Evolutionary conservation across 2,113 vertebrate genomes (phyloP), one percentile per base, ranked within the genome.

Genomic region (Oostethus manadensis): DNA sequence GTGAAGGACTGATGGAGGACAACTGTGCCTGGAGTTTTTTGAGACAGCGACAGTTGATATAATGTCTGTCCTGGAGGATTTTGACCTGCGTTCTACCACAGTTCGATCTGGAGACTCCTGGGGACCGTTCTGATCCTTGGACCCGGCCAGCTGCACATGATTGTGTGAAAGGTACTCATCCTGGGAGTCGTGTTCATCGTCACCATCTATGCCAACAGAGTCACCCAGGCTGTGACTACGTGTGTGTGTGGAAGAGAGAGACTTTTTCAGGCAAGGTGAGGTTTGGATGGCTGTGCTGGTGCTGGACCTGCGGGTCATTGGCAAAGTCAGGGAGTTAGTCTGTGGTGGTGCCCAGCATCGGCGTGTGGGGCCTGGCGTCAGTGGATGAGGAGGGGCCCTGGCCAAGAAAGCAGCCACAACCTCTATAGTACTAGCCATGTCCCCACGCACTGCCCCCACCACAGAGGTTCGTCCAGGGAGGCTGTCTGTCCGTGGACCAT

Each of bases 271-370:
- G 79, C 88, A 87, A 62, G 92, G 92, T 6, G 91, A 93, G 50
- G 92, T 93, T 73, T 93, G 92, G 74, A 91, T 93, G 82, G 91
- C 92, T 26, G 90, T 91, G 88, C 90, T 93, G 82, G 84, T 88
- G 84, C 82, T 87, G 43, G 67, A 50, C 75, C 58, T 89, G 44
- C 84, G 76, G 56, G 89, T 86, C 74, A 90, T 83, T 60, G 91
- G 91, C 80, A 92, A 88, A 7, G 91, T 91, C 68, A 91, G 68
- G 10, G 89, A 89, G 82, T 88, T 87, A 1, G 82, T 82, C 79
- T 88, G 79, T 0, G 90, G 83, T 26, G 87, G 89, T 38, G 78
- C 81, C 92, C 92, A 92, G 79, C 84, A 86, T 58, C 83, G 81
- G 14, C 87, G 81, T n/a, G 86, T 66, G 2, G 81, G 88, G 46